Conservation (phyloP, 2,797 vertebrate species). For the Mormyrops boulengeri region DNA sequence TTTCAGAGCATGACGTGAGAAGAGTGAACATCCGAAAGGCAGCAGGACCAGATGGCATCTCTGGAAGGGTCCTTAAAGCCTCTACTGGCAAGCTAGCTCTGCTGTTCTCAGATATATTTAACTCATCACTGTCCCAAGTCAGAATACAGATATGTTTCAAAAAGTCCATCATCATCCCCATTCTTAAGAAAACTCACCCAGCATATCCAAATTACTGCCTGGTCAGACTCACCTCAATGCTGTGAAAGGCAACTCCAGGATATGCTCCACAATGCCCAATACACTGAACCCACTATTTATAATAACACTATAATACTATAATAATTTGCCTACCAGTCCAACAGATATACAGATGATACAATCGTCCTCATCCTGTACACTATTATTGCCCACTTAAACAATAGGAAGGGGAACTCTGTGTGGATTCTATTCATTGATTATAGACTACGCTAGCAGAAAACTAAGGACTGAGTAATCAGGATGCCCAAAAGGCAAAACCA, state of each 20-base stretch:
- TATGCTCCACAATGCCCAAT: neutral
- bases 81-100: neutral
- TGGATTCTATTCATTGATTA: neutral
- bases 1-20: neutral
- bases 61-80: neutral
- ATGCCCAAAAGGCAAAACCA: neutral
- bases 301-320: too few relatives aligned
- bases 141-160: neutral
- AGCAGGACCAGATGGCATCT: neutral
- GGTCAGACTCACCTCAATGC: neutral
- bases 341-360: neutral
- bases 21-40: neutral
- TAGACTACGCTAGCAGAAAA: neutral
- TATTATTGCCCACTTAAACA: neutral
- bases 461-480: neutral
- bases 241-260: neutral
- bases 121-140: neutral
- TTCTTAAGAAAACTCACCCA: neutral
- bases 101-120: neutral
- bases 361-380: neutral
- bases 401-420: neutral
- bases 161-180: neutral
- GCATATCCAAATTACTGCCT: neutral
- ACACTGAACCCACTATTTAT: neutral
- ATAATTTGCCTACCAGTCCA: neutral